Evolutionary conservation across 53 echinoderm and acorn worm genomes (phyloP).

Genomic region (Arbacia lixula): DNA sequence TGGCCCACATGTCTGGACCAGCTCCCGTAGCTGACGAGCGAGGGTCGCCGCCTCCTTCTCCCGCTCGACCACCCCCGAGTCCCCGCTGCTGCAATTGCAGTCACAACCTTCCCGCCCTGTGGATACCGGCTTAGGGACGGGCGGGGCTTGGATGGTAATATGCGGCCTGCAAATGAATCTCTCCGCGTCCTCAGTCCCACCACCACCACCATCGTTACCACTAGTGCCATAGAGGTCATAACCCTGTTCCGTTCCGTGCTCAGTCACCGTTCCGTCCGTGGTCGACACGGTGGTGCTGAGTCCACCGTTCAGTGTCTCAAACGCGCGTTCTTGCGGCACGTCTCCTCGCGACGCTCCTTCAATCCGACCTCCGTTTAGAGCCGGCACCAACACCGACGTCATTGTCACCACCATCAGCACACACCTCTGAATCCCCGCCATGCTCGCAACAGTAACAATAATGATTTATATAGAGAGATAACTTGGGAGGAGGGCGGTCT

Average conservation of each 20-base stretch:
- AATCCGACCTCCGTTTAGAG: no score
- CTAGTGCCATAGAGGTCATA: background rate
- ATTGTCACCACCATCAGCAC: no score
- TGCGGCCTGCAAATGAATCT: conserved; percentile 72
- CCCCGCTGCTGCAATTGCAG: conserved; percentile 56
- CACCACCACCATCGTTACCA: background rate
- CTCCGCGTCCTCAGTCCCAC: background rate
- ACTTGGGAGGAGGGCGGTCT: no score
- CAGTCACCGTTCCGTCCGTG: background rate
- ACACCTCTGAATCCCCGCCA: no score
- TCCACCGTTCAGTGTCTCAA: no score
- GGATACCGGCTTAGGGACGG: conserved; percentile 31
- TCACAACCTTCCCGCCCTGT: conserved; percentile 1
- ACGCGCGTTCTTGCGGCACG: no score
- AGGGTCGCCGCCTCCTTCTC: conserved; percentile 26
- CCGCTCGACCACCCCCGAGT: background rate
- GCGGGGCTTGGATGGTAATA: conserved; percentile 61
- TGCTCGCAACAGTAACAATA: no score
- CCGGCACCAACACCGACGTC: no score
- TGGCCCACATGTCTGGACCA: conserved; percentile 9
- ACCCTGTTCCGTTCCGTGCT: background rate
- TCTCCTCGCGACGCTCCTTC: no score
- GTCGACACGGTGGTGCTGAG: background rate
- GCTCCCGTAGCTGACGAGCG: conserved; percentile 33
- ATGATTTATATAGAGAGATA: no score